Evolutionary conservation across 2,797 vertebrate species (phyloP).

Genomic region (Sebastes melanostomus): DNA sequence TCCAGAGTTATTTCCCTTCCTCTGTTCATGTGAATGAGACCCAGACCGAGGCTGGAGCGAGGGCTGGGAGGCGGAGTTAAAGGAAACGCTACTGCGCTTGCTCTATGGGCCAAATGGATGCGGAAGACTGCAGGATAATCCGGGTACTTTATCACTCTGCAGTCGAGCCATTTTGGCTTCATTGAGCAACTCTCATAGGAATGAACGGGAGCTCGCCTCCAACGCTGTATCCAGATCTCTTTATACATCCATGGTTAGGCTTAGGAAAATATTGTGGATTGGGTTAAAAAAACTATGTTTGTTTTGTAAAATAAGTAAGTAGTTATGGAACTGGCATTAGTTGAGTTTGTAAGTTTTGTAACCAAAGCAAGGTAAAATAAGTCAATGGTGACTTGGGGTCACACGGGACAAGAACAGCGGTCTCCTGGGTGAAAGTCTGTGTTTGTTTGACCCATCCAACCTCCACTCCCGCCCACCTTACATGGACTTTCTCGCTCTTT

Average conservation of each 20-base stretch:
- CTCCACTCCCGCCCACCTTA: not conserved
- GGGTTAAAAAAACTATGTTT: not conserved
- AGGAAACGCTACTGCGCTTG: too few species aligned
- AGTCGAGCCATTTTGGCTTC: too few species aligned
- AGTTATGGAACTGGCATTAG: not conserved
- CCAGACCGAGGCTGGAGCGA: too few species aligned
- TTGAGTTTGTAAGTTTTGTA: not conserved
- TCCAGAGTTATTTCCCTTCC: too few species aligned
- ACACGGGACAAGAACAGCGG: not conserved
- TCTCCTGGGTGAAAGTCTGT: not conserved
- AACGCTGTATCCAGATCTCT: too few species aligned
- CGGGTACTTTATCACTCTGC: too few species aligned
- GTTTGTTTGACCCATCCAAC: not conserved
- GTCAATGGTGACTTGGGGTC: not conserved
- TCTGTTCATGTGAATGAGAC: too few species aligned
- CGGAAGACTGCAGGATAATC: too few species aligned
- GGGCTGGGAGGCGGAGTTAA: too few species aligned
- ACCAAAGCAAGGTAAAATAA: not conserved
- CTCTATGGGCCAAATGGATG: too few species aligned
- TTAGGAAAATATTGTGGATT: not conserved
- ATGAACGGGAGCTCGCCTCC: not conserved
- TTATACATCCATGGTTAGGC: not conserved
- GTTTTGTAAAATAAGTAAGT: not conserved
- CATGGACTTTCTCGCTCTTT: not conserved
- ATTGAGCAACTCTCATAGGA: not conserved